These are phyloP conservation scores for Chelon labrosus DNA, from an alignment of 2,797 vertebrate species.

Conservation along the genomic window DNA sequence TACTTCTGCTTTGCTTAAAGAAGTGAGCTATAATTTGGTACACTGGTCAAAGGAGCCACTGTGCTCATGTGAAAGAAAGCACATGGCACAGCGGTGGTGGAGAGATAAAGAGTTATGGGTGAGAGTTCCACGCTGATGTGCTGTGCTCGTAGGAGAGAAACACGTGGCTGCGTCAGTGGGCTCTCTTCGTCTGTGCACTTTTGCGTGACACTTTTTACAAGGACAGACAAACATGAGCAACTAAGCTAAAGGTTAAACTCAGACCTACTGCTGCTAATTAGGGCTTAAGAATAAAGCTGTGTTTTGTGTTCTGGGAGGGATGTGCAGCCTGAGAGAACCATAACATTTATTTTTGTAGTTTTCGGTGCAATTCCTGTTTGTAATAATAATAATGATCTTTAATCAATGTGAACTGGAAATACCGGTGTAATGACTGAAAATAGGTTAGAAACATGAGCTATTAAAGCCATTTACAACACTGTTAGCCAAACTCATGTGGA, in stretches of 20 bases:
- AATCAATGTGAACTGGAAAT: too few relatives aligned
- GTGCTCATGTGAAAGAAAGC: conserved; percentile 69
- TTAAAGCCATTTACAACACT: too few relatives aligned
- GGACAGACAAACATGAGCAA: conserved; percentile 12
- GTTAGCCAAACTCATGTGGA: background rate
- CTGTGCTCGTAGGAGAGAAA: background rate
- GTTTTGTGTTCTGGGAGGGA: background rate
- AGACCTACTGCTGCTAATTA: conserved; percentile 11
- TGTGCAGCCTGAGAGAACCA: background rate
- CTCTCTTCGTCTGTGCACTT: conserved; percentile 14
- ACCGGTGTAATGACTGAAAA: background rate
- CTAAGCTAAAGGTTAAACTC: conserved; percentile 3
- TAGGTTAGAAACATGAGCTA: background rate
- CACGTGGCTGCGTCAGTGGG: conserved; percentile 11
- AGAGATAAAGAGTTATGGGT: conserved; percentile 34
- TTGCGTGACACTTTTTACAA: conserved; percentile 10
- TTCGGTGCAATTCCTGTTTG: background rate
- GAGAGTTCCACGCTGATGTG: conserved; percentile 16
- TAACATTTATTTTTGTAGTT: background rate
- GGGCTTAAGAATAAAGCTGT: background rate
- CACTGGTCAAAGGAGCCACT: conserved; percentile 62
- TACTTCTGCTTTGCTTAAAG: conserved; percentile 50
- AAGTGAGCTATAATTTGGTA: conserved; percentile 61
- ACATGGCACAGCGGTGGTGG: conserved; percentile 43
- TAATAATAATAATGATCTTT: background rate